Evolutionary conservation across 2,113 vertebrate genomes (phyloP).

Genomic region (Tragelaphus imberbis): DNA sequence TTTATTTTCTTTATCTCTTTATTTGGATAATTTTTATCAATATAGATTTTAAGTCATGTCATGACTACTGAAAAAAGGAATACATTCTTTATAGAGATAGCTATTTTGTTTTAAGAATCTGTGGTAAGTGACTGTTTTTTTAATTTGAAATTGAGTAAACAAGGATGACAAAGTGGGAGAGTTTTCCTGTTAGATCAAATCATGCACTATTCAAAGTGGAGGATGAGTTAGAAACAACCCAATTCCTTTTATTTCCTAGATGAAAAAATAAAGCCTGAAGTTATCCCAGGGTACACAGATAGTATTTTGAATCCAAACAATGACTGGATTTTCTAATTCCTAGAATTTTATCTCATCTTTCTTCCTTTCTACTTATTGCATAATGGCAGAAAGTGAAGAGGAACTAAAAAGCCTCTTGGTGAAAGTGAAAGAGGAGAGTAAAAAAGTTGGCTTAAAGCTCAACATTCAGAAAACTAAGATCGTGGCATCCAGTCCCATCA

Average conservation of each 20-base stretch:
- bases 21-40: background rate
- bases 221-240: background rate
- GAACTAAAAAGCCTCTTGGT: too few relatives aligned
- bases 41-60: background rate
- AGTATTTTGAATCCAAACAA: conserved; percentile 24
- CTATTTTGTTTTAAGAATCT: background rate
- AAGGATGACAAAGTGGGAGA: background rate
- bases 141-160: background rate
- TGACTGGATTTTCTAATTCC: background rate
- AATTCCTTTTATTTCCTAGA: background rate
- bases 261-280: background rate
- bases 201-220: background rate
- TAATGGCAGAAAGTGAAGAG: background rate
- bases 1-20: background rate
- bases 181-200: conserved; percentile 8
- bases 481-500: too few relatives aligned
- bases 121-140: background rate
- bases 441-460: too few relatives aligned
- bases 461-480: too few relatives aligned
- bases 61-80: background rate
- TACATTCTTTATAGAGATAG: background rate
- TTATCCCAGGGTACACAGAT: background rate
- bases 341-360: background rate
- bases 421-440: too few relatives aligned
- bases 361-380: background rate